Percentiles rank a stretch among this genome's conserved stretches.
These are phyloP conservation scores for Montipora foliosa DNA, from an alignment of 64 coral and sea anemone species.

Conservation along the genomic window DNA sequence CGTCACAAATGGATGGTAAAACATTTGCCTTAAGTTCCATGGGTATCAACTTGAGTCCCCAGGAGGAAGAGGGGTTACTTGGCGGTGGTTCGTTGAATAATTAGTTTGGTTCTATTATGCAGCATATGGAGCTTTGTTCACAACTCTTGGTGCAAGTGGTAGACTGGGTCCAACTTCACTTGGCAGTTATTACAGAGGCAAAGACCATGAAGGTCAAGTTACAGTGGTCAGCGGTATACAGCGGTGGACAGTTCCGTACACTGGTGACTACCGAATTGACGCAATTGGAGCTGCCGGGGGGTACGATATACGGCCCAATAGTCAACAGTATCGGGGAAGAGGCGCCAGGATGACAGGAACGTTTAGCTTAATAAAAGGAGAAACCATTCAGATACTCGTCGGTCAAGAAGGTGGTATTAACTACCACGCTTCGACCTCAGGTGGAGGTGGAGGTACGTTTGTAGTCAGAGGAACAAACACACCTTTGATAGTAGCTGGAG, in stretches of 20 bases:
- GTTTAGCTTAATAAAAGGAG: not conserved
- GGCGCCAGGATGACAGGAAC: not conserved
- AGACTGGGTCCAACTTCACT: constrained; percentile 25
- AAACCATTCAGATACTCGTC: not conserved
- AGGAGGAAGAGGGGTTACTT: no score
- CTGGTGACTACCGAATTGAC: constrained; percentile 58
- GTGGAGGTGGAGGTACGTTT: constrained; percentile 73
- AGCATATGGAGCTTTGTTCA: not conserved
- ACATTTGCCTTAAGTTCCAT: no score
- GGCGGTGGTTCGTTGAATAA: not conserved
- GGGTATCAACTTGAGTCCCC: no score
- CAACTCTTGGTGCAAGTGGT: constrained; percentile 37
- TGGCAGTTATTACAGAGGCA: constrained; percentile 18
- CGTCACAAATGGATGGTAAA: no score
- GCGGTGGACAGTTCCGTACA: constrained; percentile 41
- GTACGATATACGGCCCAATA: not conserved
- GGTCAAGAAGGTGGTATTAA: not conserved
- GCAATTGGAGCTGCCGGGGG: constrained; percentile 62
- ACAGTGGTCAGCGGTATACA: constrained; percentile 54
- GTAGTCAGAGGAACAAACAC: constrained; percentile 29
- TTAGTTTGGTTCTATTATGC: not conserved
- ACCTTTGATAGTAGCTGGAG: constrained; percentile 40
- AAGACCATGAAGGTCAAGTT: constrained; percentile 45
- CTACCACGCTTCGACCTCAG: not conserved
- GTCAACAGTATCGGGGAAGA: constrained; percentile 24